phyloP scores from a whole-genome alignment of 2,797 vertebrate species.

The Gymnopithys bicolor region DNA sequence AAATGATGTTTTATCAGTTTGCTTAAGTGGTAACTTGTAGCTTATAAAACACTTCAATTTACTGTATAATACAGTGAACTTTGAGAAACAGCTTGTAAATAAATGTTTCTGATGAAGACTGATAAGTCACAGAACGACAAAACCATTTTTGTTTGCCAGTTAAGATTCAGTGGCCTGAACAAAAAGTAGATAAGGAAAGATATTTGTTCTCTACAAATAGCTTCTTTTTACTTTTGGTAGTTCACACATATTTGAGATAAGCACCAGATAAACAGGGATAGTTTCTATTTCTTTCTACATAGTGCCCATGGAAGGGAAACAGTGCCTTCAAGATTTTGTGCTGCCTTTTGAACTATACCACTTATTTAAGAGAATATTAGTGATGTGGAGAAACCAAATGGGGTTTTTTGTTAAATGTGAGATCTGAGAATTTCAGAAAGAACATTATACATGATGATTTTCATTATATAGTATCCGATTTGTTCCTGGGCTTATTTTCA shows the following conservation, averaged over 20 bases:
- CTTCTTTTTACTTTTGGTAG: constrained; percentile 8
- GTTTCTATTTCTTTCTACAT: not conserved
- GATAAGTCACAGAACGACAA: constrained; percentile 55
- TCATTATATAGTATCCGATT: not conserved
- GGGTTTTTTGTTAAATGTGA: not conserved
- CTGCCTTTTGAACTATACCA: not conserved
- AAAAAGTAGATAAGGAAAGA: constrained; percentile 38
- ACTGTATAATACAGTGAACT: not conserved
- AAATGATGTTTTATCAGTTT: constrained; percentile 55
- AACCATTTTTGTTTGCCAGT: constrained; percentile 43
- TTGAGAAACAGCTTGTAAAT: constrained; percentile 54
- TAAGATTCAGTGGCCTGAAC: constrained; percentile 38
- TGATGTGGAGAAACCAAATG: not conserved
- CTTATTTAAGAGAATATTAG: not conserved
- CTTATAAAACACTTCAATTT: constrained; percentile 50
- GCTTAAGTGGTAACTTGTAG: constrained; percentile 37
- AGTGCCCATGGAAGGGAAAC: not conserved
- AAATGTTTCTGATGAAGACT: constrained; percentile 43
- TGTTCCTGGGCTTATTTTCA: not conserved
- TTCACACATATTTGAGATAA: constrained; percentile 12
- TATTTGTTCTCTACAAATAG: constrained; percentile 44
- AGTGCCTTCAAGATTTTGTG: not conserved
- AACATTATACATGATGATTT: not conserved
- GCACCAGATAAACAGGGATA: not conserved
- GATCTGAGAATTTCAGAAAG: not conserved